Evolutionary conservation across 1,140 invertebrate species (phyloP).

Genomic region (Patella vulgata): DNA sequence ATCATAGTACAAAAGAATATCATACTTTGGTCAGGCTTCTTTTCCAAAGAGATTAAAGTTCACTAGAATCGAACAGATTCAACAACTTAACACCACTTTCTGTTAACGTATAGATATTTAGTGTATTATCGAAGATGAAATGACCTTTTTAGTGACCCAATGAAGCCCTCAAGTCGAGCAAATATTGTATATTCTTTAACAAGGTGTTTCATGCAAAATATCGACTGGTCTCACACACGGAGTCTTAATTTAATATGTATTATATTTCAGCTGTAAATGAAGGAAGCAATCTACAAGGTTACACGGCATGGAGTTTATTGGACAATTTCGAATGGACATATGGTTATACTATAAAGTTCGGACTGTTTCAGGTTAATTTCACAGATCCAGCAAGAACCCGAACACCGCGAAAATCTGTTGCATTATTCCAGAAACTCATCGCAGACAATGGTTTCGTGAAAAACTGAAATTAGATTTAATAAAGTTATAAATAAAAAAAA

Average conservation of each 20-base stretch:
- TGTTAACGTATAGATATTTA: too few species aligned
- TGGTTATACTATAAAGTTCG: slow-evolving; percentile 73
- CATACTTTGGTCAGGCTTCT: too few species aligned
- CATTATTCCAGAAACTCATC: slow-evolving; percentile 61
- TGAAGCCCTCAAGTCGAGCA: not conserved
- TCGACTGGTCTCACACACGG: too few species aligned
- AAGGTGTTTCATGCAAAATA: too few species aligned
- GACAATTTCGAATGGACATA: slow-evolving; percentile 83
- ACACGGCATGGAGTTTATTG: slow-evolving; percentile 78
- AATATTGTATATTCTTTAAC: too few species aligned
- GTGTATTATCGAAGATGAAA: not conserved
- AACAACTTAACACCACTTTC: too few species aligned
- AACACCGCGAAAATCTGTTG: slow-evolving; percentile 76
- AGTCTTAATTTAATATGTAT: too few species aligned
- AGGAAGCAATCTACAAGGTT: slow-evolving; percentile 74
- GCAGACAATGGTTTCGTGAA: slow-evolving; percentile 55
- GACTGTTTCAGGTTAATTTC: slow-evolving; percentile 80
- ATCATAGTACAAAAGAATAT: too few species aligned
- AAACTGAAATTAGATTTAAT: too few species aligned
- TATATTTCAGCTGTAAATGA: slow-evolving; percentile 72
- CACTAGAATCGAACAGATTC: too few species aligned
- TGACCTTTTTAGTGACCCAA: not conserved
- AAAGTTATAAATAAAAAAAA: too few species aligned
- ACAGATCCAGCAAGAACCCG: slow-evolving; percentile 73
- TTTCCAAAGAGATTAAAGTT: too few species aligned